Evolutionary conservation across 1,140 invertebrate species (phyloP), one percentile per base, ranked within the genome.

Genomic region (Procambarus clarkii): DNA sequence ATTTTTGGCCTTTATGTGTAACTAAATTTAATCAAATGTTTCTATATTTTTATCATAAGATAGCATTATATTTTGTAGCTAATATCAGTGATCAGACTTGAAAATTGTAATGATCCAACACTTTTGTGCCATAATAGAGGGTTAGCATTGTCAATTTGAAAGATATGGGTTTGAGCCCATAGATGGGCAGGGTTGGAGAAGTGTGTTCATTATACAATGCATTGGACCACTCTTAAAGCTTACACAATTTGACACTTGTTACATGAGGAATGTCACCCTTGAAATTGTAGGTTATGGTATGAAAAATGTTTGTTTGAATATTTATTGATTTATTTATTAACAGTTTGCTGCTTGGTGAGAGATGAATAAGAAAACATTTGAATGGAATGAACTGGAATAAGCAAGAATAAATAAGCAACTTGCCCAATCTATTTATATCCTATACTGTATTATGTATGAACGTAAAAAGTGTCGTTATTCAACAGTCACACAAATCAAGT

Each of bases 331-430:
- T 58, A 64, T 64, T 64, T 64, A 64, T 64, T 64, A 4, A 64
- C 3, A 21, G 13, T 64, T 64, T 64, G 60, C 18, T 18, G 18
- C 60, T 64, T 18, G 18, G 21, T 64, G 60, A 21, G 18, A 21
- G 60, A 64, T 18, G 18, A 18, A 13, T 18, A 64, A 18, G 21
- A 18, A 64, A 64, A 64, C 7, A 58, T 58, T 9, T 9, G 18
- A 74, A 34, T 3, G 34, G 21, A 8, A 21, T 24, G 69, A 5
- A 74, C 4, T 74, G 69, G 24, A 34, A 74, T 74, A n/a, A 74
- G 24, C 69, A 74, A n/a, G 69, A 74, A 74, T 74, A 74, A 74
- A 74, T 74, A 34, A 74, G 69, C n/a, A 74, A 74, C 21, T 34
- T 34, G 5, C 8, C 2, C 0, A 21, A 74, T 74, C n/a, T 74